Base-by-base conservation (phyloP, 2,888 invertebrate genomes). In the Ceramica pisi region DNA sequence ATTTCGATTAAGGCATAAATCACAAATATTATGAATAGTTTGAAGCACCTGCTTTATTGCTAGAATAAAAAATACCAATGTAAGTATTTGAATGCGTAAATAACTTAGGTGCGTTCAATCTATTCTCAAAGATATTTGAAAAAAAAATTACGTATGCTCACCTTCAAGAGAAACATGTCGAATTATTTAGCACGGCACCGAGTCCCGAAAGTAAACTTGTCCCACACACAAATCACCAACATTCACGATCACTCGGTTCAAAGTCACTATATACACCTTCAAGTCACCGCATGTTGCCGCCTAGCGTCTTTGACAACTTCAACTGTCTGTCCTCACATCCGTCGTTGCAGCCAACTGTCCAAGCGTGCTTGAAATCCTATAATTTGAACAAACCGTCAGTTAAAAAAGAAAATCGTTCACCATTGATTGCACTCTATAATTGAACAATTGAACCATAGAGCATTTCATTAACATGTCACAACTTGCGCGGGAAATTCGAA, bases 361-460 rank as follows among this genome's bases (percentile, higher is more conserved):
- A 91, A 90, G 90, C 91, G 92, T 90, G 85, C 88, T 92, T 90
- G 93, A 94, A 94, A 93, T 86, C 94, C 96, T 96, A 94, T 92
- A 96, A 96, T 95, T 94, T 90, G 76, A 94, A 92, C 86, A 92
- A 92, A 92, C 90, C 90, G 89, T 85, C 88, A 82, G 88, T 94
- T 94, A 76, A 93, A 90, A 91, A 91, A 90, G 89, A 90, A 92
- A 91, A 91, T 88, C 88, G 86, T 91, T 88, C 89, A 92, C 91
- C 81, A 85, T 81, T 90, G 90, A 92, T 90, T 93, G 88, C 91
- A 90, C 92, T 64, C 64, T 83, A 75, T 94, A 94, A 94, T 93
- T 89, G 91, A 82, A 62, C 76, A 94, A 94, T 93, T 89, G 90
- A 82, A 64, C 77, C 78, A 78, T 80, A 74, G n/a, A 31, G 31